Evolutionary conservation across 2,113 vertebrate genomes (phyloP).

Genomic region (Anhinga rufa): DNA sequence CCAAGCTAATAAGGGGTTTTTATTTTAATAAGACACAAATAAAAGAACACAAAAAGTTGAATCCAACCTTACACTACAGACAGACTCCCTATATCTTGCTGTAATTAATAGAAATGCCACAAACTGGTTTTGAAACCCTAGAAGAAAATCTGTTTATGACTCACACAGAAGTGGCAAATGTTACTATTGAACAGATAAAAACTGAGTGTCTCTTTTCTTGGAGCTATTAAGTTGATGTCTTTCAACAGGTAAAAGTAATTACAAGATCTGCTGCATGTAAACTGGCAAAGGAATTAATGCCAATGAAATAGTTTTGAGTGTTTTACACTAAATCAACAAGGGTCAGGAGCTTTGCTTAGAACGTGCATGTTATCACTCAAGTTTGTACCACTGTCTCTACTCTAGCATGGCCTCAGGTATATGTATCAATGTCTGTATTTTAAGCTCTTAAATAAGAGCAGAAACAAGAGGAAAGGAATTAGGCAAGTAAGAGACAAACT

Average conservation of each 20-base stretch:
- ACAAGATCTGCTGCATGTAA: not conserved
- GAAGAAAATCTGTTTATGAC: not conserved
- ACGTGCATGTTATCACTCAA: rapidly evolving
- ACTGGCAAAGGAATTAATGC: not conserved
- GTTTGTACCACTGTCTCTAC: not conserved
- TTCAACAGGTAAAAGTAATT: not conserved
- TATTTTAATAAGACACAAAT: not conserved
- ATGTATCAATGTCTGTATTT: not conserved
- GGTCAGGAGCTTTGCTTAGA: not conserved
- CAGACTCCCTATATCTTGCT: not conserved
- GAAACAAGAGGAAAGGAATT: not conserved
- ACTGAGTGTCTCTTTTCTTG: rapidly evolving
- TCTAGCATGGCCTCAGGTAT: not conserved
- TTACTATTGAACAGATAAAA: not conserved
- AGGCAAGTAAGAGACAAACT: not conserved
- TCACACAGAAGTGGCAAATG: not conserved
- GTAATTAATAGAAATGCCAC: not conserved
- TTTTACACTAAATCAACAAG: not conserved
- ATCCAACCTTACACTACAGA: not conserved
- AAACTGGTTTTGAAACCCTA: not conserved
- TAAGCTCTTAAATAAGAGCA: not conserved
- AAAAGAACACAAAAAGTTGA: not conserved
- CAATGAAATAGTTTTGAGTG: not conserved
- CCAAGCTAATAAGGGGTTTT: not conserved
- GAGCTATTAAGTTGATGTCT: not conserved